Conservation (phyloP, 2,797 vertebrate species). For the Crax fasciolata region DNA sequence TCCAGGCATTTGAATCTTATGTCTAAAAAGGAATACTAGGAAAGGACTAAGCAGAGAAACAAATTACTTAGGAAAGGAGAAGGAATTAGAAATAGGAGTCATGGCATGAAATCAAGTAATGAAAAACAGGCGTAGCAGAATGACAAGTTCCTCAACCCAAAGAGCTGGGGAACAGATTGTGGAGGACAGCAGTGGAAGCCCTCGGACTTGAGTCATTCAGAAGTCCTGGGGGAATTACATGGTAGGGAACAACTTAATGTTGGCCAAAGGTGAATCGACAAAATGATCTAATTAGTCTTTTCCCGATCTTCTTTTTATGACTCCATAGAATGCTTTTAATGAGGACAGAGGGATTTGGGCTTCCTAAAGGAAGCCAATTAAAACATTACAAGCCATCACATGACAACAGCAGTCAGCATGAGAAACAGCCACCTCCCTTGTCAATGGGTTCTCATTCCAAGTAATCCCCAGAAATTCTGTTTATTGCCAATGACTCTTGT, state of each 20-base stretch:
- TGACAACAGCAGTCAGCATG: background rate
- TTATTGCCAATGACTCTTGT: background rate
- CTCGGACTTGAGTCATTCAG: background rate
- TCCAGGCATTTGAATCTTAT: background rate
- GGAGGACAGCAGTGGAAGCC: conserved; percentile 6
- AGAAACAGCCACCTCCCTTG: background rate
- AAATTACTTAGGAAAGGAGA: background rate
- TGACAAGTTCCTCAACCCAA: background rate
- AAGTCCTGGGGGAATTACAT: background rate
- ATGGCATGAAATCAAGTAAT: background rate
- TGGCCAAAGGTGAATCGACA: conserved; percentile 7
- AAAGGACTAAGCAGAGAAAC: background rate
- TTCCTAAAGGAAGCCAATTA: background rate
- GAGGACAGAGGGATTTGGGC: conserved; percentile 23
- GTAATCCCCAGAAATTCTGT: background rate
- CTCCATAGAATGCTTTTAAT: background rate
- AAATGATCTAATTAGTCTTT: conserved; percentile 10
- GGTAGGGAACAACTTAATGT: background rate
- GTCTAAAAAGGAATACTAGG: background rate
- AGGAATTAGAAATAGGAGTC: background rate
- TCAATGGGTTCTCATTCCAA: background rate
- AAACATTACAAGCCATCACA: background rate
- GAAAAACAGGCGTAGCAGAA: background rate
- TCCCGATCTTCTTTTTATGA: conserved; percentile 17
- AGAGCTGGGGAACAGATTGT: background rate